Percentiles rank a stretch among this genome's conserved stretches.
These are phyloP conservation scores for Manis crassicaudata DNA, from an alignment of 2,797 vertebrate species.

Conservation along the genomic window DNA sequence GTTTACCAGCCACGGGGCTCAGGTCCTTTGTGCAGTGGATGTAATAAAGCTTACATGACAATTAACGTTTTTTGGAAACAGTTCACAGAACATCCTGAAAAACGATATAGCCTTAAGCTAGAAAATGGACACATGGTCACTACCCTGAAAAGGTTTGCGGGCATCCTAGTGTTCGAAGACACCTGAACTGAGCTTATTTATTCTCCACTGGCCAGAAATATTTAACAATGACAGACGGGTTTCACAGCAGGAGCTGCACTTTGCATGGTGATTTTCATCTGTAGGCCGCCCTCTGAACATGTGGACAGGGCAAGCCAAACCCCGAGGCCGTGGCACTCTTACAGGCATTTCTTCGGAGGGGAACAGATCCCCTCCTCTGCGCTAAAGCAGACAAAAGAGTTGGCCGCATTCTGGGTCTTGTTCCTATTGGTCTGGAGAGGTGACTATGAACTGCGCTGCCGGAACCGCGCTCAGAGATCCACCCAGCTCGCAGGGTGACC, in stretches of 20 bases:
- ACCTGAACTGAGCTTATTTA: background rate
- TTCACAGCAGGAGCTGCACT: background rate
- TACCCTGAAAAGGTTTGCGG: background rate
- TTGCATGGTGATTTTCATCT: background rate
- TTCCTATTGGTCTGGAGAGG: background rate
- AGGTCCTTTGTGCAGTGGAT: background rate
- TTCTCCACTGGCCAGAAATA: background rate
- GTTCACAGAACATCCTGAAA: background rate
- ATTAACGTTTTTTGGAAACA: background rate
- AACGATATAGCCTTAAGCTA: background rate
- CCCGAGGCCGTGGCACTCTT: background rate
- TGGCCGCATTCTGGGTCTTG: no score
- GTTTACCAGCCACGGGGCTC: background rate
- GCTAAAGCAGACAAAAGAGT: no score
- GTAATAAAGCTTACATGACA: background rate
- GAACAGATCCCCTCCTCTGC: background rate
- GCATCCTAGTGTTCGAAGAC: background rate
- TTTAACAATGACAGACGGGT: background rate
- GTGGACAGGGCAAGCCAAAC: background rate
- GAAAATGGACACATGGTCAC: background rate
- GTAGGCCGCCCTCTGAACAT: background rate
- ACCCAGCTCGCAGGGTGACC: background rate
- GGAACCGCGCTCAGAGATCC: accelerated
- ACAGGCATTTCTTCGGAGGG: background rate
- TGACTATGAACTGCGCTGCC: background rate